Conservation (phyloP, 2,888 invertebrate genomes). For the Calephelis perditalis region DNA sequence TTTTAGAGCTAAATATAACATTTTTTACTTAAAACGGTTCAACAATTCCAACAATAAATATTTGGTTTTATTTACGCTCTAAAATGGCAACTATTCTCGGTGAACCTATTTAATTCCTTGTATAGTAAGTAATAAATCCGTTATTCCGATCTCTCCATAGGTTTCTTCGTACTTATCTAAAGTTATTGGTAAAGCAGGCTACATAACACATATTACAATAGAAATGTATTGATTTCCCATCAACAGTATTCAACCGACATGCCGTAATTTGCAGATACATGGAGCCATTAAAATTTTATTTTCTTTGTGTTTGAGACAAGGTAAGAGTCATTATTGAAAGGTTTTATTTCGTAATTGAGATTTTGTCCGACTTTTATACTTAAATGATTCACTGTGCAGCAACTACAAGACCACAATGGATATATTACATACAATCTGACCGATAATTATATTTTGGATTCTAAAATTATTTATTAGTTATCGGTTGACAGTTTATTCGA, state of each 20-base stretch:
- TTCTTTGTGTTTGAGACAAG: conserved; percentile 55
- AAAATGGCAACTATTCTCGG: conserved; percentile 46
- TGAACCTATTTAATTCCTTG: conserved; percentile 52
- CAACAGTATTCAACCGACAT: conserved; percentile 70
- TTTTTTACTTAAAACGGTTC: conserved; percentile 3
- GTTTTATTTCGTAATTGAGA: conserved; percentile 36
- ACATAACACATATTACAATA: conserved; percentile 75
- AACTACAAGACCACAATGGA: conserved; percentile 72
- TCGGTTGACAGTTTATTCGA: conserved; percentile 72
- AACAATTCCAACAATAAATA: not conserved
- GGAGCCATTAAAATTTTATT: conserved; percentile 65
- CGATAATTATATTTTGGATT: conserved; percentile 44
- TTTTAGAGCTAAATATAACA: conserved; percentile 53
- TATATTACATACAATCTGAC: conserved; percentile 53
- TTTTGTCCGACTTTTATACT: conserved; percentile 69
- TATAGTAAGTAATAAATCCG: conserved; percentile 73
- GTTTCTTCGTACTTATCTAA: conserved; percentile 59
- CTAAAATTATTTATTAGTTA: conserved; percentile 56
- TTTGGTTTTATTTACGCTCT: conserved; percentile 44
- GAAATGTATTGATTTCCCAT: conserved; percentile 72
- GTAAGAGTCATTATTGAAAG: conserved; percentile 42
- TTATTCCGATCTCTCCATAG: conserved; percentile 73
- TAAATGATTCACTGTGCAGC: conserved; percentile 68
- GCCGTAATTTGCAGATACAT: conserved; percentile 74
- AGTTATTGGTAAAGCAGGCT: conserved; percentile 64